Percentiles rank a stretch among this genome's conserved stretches.
Evolutionary conservation across 2,888 invertebrate species (phyloP).

Genomic region (Drosophila heteroneura): DNA sequence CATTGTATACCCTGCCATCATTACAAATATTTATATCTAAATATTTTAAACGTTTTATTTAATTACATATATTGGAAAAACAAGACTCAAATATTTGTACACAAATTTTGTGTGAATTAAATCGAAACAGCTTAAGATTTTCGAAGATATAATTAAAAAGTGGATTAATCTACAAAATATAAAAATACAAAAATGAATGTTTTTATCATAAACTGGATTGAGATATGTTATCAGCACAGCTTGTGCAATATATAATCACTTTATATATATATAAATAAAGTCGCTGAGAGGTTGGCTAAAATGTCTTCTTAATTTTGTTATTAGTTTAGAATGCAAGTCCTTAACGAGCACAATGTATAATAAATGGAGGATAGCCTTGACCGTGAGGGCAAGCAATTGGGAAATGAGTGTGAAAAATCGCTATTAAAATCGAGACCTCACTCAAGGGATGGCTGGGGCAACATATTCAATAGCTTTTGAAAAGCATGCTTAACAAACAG

Average conservation of each 20-base stretch:
- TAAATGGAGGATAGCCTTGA: constrained; percentile 15
- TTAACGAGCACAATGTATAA: background rate
- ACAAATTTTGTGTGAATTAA: background rate
- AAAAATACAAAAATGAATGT: background rate
- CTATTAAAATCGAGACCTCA: constrained; percentile 59
- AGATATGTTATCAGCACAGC: background rate
- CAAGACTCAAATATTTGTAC: background rate
- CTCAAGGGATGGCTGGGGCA: constrained; percentile 40
- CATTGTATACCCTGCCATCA: constrained; percentile 11
- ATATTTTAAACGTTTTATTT: background rate
- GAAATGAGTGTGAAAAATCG: constrained; percentile 74
- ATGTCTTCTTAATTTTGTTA: background rate
- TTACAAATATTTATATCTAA: background rate
- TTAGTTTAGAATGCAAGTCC: background rate
- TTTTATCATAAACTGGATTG: background rate
- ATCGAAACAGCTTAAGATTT: background rate
- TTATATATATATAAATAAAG: background rate
- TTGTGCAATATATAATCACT: background rate
- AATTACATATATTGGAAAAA: background rate
- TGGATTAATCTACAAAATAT: background rate
- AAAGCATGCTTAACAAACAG: constrained; percentile 72
- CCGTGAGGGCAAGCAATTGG: constrained; percentile 26
- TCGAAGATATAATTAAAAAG: background rate
- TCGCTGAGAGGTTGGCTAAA: background rate
- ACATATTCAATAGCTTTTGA: constrained; percentile 77